phyloP scores from a whole-genome alignment of 2,113 vertebrate species.

The Spheniscus mendiculus region DNA sequence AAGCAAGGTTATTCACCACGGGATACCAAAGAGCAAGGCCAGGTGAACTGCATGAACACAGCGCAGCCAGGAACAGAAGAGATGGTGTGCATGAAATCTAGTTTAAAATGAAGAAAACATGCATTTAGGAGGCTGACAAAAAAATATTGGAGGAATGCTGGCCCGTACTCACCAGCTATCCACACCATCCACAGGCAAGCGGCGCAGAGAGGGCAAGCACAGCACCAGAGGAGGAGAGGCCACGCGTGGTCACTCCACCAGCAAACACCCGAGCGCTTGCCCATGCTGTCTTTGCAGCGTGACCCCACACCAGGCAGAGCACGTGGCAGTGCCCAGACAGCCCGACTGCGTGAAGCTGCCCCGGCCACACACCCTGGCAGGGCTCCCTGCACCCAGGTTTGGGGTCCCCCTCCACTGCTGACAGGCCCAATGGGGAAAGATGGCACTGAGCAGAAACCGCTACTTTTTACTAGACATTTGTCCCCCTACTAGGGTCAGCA shows the following conservation, averaged over 20 bases:
- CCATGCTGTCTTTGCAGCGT: accelerated
- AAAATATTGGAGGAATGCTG: not conserved
- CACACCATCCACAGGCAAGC: not conserved
- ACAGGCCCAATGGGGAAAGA: not conserved
- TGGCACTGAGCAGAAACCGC: not conserved
- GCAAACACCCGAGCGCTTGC: not conserved
- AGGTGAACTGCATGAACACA: not conserved
- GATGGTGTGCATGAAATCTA: accelerated
- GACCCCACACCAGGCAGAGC: accelerated
- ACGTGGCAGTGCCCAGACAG: not conserved
- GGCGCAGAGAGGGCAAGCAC: accelerated
- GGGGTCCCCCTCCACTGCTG: not conserved
- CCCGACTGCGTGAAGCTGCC: accelerated
- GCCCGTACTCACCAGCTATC: not conserved
- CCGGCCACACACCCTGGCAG: accelerated
- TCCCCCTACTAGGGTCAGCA: not conserved
- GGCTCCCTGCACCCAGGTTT: not conserved
- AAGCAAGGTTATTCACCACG: not conserved
- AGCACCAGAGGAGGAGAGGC: not conserved
- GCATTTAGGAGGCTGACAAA: not conserved
- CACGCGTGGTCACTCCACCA: accelerated
- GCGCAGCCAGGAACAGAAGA: not conserved
- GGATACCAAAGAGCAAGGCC: not conserved
- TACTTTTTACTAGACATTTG: not conserved
- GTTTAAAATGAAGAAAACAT: not conserved